A percentile compares a stretch with the other conserved stretches of the same genome.
phyloP scores from a whole-genome alignment of 2,888 invertebrate species.

The Catocala fraxini region DNA sequence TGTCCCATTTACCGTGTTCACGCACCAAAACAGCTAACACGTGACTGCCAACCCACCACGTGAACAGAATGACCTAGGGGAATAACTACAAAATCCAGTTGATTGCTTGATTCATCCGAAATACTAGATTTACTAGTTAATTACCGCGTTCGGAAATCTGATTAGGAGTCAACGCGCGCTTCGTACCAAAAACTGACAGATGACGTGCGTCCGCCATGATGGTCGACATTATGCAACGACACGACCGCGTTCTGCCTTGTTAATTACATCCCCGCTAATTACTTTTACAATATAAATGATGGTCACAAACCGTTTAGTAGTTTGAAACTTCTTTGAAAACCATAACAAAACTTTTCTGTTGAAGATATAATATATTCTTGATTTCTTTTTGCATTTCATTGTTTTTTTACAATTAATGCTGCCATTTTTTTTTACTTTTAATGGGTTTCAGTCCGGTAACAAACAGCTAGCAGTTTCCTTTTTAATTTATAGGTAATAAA shows the following conservation, averaged over 20 bases:
- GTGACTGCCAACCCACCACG: conserved; percentile 8
- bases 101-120: conserved; percentile 30
- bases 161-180: conserved; percentile 71
- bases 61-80: conserved; percentile 5
- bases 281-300: conserved; percentile 63
- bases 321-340: conserved; percentile 17
- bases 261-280: conserved; percentile 78
- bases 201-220: conserved; percentile 73
- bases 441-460: background rate
- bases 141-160: conserved; percentile 61
- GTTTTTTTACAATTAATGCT: no score
- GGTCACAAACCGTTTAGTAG: conserved; percentile 36
- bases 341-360: no score
- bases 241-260: conserved; percentile 70
- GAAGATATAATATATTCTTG: background rate
- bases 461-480: background rate
- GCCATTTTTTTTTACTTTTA: background rate
- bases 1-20: background rate
- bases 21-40: background rate
- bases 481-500: conserved; percentile 1
- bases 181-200: conserved; percentile 74
- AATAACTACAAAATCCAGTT: conserved; percentile 14
- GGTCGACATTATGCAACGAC: conserved; percentile 77
- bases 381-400: no score
- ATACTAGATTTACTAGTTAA: conserved; percentile 43